Percentiles rank a stretch among this genome's conserved stretches.
Conservation (phyloP, 2,888 invertebrate genomes). For the Dromius quadrimaculatus region DNA sequence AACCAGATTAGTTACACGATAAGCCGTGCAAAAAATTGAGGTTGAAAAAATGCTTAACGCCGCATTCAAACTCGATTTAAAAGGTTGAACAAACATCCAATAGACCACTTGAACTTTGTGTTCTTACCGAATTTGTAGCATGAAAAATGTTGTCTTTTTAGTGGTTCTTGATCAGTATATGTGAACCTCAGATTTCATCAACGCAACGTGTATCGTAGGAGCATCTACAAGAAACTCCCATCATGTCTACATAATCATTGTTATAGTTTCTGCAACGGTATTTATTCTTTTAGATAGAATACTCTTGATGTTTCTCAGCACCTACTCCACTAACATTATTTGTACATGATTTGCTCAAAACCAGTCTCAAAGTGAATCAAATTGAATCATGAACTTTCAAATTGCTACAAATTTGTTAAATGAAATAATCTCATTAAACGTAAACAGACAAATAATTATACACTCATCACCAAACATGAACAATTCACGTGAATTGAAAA, state of each 20-base stretch:
- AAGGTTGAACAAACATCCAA: no score
- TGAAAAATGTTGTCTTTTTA: neutral
- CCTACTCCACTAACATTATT: neutral
- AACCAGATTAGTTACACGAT: constrained; percentile 22
- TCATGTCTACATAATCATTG: neutral
- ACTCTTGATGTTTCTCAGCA: neutral
- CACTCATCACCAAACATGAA: neutral
- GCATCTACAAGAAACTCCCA: no score
- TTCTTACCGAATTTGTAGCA: neutral
- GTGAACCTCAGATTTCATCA: no score
- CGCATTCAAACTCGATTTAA: no score
- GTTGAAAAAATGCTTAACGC: neutral
- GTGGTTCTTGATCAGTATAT: no score
- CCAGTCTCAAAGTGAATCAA: no score
- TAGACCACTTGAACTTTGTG: constrained; percentile 11
- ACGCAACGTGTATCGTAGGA: no score
- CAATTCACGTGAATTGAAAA: neutral
- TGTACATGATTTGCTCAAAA: no score
- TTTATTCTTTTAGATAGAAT: neutral
- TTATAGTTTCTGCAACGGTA: neutral
- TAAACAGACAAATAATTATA: neutral
- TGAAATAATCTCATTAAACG: constrained; percentile 18
- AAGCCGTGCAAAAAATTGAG: constrained; percentile 17
- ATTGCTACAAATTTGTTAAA: constrained; percentile 5
- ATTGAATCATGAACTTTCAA: constrained; percentile 6